These are phyloP conservation scores for Formica exsecta DNA, from an alignment of 1,140 invertebrate genomes.

Conservation along the genomic window DNA sequence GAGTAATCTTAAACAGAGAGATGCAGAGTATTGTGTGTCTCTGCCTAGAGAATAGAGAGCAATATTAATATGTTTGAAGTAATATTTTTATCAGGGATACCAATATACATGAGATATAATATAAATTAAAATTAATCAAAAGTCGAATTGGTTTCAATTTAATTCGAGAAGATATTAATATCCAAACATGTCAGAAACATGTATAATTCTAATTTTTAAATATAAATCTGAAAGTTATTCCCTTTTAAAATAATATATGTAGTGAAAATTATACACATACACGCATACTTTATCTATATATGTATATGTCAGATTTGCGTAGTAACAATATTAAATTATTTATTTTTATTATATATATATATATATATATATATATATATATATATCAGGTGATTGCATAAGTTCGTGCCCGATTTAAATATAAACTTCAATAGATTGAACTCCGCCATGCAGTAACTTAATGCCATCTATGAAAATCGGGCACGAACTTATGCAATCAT, in stretches of 20 bases:
- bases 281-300: neutral
- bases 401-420: no score
- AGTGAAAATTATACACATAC: neutral
- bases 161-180: neutral
- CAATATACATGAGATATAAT: neutral
- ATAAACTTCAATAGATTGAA: no score
- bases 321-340: neutral
- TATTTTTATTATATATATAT: neutral
- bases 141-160: neutral
- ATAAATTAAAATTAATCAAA: neutral
- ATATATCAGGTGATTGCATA: no score
- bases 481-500: no score
- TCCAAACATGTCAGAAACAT: neutral
- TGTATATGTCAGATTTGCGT: neutral
- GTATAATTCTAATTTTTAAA: neutral
- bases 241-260: neutral
- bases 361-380: neutral
- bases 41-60: no score
- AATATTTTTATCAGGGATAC: neutral
- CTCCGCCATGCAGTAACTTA: no score
- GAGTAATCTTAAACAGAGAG: conserved; percentile 2
- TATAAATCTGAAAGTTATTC: no score
- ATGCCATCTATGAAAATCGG: no score
- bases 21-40: neutral
- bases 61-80: neutral